These are phyloP conservation scores for Turdus rufiventris DNA, from an alignment of 2,113 vertebrate species.

Conservation along the genomic window DNA sequence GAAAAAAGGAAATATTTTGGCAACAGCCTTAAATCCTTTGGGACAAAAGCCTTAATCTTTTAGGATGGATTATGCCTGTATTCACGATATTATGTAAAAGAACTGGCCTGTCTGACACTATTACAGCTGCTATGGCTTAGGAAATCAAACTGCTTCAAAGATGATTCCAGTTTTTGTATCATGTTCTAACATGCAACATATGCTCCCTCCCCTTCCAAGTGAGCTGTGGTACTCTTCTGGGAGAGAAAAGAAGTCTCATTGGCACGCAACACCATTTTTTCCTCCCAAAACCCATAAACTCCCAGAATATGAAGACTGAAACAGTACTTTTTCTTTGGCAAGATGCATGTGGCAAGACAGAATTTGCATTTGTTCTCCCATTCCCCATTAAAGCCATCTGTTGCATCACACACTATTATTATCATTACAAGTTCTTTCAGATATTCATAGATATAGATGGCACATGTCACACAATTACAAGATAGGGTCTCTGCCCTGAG, in stretches of 20 bases:
- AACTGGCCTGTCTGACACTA: neutral
- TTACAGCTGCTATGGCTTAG: neutral
- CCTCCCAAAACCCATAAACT: neutral
- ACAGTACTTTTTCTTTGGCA: neutral
- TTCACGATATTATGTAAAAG: neutral
- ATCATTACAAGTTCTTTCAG: neutral
- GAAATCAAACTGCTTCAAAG: neutral
- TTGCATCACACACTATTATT: neutral
- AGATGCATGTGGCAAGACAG: neutral
- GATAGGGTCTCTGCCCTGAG: neutral
- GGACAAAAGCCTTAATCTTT: neutral
- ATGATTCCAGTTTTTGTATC: neutral
- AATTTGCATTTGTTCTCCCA: slow-evolving; percentile 19
- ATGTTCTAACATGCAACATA: neutral
- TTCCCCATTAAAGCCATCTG: slow-evolving; percentile 6
- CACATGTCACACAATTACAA: slow-evolving; percentile 27
- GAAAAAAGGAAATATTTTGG: neutral
- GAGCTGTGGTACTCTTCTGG: neutral
- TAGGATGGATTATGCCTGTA: neutral
- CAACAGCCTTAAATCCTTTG: neutral
- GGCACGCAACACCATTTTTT: neutral
- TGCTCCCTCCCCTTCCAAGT: neutral
- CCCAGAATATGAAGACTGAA: neutral
- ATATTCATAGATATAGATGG: neutral
- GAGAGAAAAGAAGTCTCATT: neutral